Percentiles rank a stretch among this genome's conserved stretches.
phyloP scores from a whole-genome alignment of 1,140 invertebrate genomes.

The Leptopilina boulardi region DNA sequence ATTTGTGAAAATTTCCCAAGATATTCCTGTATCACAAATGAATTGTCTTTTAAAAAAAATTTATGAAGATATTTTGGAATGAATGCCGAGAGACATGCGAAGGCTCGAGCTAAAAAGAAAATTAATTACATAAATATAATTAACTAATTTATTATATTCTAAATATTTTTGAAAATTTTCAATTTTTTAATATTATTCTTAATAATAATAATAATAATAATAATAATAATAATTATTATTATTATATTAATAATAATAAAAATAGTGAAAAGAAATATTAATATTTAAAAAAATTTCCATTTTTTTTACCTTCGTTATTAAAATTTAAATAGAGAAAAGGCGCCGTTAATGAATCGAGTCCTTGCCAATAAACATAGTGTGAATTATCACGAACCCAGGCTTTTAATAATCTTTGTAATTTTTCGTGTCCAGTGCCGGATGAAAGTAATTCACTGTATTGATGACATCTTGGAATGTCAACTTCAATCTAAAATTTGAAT shows the following conservation, averaged over 20 bases:
- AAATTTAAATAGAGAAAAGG: constrained; percentile 98
- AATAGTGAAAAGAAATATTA: constrained; percentile 26
- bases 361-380: constrained; percentile 99
- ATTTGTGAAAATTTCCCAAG: constrained; percentile 97
- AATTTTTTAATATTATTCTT: no score
- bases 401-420: constrained; percentile 95
- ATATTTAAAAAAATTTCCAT: background rate
- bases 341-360: constrained; percentile 97
- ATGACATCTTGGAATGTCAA: constrained; percentile 99
- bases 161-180: constrained; percentile 20
- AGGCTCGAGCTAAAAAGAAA: constrained; percentile 88
- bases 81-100: constrained; percentile 94
- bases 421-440: constrained; percentile 92
- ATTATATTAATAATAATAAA: no score
- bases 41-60: constrained; percentile 99
- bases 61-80: constrained; percentile 97
- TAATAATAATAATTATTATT: no score
- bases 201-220: no score
- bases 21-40: constrained; percentile 97
- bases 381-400: constrained; percentile 97
- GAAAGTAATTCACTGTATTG: constrained; percentile 98
- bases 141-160: constrained; percentile 12
- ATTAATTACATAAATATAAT: constrained; percentile 37
- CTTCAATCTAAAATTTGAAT: constrained; percentile 87
- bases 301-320: constrained; percentile 93